These are phyloP conservation scores for Cryptocheilus praepositus DNA, from an alignment of 2,888 invertebrate genomes.

Conservation along the genomic window DNA sequence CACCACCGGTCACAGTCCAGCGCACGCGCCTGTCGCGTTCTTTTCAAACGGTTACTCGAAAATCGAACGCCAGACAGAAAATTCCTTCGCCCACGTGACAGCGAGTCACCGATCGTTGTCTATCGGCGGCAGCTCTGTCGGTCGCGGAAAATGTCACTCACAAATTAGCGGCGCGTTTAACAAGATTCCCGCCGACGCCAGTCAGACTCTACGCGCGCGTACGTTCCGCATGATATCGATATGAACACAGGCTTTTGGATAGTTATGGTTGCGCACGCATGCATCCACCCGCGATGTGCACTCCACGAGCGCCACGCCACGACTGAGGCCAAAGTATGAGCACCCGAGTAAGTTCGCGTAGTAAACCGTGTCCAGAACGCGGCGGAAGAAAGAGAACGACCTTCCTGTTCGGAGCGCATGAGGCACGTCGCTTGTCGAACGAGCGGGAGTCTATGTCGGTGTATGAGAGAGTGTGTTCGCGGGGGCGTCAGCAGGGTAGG, in stretches of 20 bases:
- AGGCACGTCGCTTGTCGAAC: conserved; percentile 10
- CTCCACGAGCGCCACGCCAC: conserved; percentile 60
- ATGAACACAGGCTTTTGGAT: neutral
- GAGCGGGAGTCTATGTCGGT: neutral
- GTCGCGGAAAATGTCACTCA: no score
- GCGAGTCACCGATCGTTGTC: no score
- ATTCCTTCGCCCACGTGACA: no score
- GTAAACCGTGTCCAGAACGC: conserved; percentile 29
- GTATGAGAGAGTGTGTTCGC: conserved; percentile 22
- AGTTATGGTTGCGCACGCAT: neutral
- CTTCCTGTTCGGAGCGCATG: conserved; percentile 53
- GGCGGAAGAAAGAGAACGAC: conserved; percentile 65
- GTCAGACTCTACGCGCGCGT: no score
- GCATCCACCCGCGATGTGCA: conserved; percentile 31
- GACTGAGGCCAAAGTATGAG: conserved; percentile 53
- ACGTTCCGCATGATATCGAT: no score
- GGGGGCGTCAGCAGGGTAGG: conserved; percentile 47
- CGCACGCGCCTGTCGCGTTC: neutral
- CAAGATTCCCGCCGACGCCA: no score
- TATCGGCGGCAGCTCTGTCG: no score
- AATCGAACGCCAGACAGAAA: no score
- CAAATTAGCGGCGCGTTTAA: no score
- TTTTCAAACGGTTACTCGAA: conserved; percentile 6
- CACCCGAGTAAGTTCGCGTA: conserved; percentile 37
- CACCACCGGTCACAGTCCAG: conserved; percentile 24